Evolutionary conservation across 2,797 vertebrate genomes (phyloP).

Genomic region (Helicolenus hilgendorfi): DNA sequence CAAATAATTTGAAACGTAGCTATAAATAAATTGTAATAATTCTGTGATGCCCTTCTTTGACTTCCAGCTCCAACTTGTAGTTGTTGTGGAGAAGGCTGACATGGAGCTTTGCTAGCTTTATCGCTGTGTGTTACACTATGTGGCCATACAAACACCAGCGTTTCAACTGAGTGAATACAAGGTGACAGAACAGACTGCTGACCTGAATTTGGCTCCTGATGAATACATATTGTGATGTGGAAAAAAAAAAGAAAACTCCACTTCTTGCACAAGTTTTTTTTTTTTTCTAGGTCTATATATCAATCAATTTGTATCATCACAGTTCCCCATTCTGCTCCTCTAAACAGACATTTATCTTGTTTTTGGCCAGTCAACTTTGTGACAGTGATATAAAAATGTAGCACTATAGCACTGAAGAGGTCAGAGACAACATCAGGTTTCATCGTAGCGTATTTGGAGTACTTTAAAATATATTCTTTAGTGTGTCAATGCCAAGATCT

Average conservation of each 20-base stretch:
- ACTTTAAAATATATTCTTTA: background rate
- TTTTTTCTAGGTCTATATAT: conserved; percentile 28
- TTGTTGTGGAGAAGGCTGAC: conserved; percentile 26
- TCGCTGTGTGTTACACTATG: conserved; percentile 42
- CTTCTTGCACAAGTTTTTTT: conserved; percentile 13
- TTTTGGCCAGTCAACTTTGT: background rate
- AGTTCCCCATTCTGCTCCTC: background rate
- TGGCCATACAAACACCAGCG: conserved; percentile 51
- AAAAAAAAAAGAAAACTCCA: conserved; percentile 19
- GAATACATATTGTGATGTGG: conserved; percentile 64
- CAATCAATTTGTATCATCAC: conserved; percentile 23
- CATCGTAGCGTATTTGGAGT: background rate
- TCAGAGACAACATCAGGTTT: background rate
- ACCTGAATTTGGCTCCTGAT: conserved; percentile 72
- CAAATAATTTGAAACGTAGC: background rate
- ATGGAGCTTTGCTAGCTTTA: conserved; percentile 15
- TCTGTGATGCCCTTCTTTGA: background rate
- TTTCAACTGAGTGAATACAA: conserved; percentile 61
- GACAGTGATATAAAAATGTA: background rate
- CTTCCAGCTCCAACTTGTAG: background rate
- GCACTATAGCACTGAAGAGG: background rate
- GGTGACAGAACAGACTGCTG: conserved; percentile 69
- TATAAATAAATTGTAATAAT: background rate
- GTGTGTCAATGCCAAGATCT: background rate
- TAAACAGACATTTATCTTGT: conserved; percentile 30